Evolutionary conservation across 2,797 vertebrate species (phyloP), one percentile per base, ranked within the genome.

Genomic region (Mallotus villosus): DNA sequence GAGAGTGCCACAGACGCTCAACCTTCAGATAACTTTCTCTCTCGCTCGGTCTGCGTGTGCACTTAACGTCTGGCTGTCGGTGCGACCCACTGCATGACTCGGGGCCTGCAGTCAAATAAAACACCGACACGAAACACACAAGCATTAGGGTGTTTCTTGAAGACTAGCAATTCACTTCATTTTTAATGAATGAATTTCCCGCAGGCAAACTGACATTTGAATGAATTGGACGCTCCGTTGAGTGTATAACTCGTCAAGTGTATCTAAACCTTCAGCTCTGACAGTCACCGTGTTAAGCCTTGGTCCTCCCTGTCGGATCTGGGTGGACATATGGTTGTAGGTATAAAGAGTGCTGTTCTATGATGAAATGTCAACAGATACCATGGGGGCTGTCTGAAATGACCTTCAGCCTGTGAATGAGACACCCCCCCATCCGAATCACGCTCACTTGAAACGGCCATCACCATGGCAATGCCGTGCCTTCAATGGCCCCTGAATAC

Each of bases 281-380:
- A 65, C 63, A 65, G n/a, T 16, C 37, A 49, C 49, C 37, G 22
- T 49, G 41, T 65, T 46, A 49, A 22, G 37, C 14, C 21, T 22
- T 22, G 21, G n/a, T 65, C 14, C 22, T 19, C 37, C 49, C 34
- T 0, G 1, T 21, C 22, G 8, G 0, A 7, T 37, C 41, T 64
- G 29, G 73, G 22, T 63, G 64, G 27, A 12, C 66, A 60, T 59
- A 2, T 4, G 4, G 55, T 53, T 8, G 12, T 74, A 73, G 70
- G 66, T 68, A 66, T 41, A 62, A 75, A 51, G 62, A 71, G 77
- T 74, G 71, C 64, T 74, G 80, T 81, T 74, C 79, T 63, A 77
- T 83, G 70, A 71, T 68, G 68, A 86, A 90, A 90, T 88, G 90
- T 87, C 88, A 90, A 81, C 82, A 87, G 86, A 87, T 89, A 87